A percentile compares a stretch with the other conserved stretches of the same genome.
phyloP scores from a whole-genome alignment of 2,797 vertebrate genomes.

The Bufotes viridis region DNA sequence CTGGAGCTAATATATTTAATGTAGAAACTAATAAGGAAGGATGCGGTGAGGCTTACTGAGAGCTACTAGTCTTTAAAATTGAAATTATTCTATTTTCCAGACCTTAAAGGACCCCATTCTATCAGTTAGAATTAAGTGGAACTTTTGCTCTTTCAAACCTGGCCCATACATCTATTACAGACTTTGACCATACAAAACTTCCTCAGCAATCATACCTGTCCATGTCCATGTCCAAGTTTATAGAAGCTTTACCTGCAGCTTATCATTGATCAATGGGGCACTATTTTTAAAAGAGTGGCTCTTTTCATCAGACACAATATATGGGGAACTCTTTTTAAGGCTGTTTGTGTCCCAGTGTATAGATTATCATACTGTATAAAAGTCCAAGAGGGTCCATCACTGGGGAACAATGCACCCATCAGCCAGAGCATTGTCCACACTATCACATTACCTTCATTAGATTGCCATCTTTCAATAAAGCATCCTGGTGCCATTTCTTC shows the following conservation, averaged over 20 bases:
- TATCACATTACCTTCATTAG: too few species aligned
- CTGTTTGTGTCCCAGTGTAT: neutral
- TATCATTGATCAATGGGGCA: neutral
- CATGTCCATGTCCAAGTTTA: neutral
- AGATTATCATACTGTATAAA: neutral
- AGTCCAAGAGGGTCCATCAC: neutral
- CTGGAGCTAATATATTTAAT: conserved; percentile 19
- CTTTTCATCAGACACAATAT: neutral
- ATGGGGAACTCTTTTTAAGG: neutral
- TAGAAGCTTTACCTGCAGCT: neutral
- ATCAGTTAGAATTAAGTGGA: neutral
- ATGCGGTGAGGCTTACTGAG: neutral
- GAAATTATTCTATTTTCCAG: neutral
- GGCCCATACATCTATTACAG: too few species aligned
- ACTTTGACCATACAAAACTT: neutral
- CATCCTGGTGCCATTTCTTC: too few species aligned
- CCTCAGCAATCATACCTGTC: neutral
- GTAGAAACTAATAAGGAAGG: conserved; percentile 2
- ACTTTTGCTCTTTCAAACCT: too few species aligned
- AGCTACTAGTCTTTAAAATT: neutral
- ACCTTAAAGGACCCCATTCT: neutral
- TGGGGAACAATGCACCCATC: neutral
- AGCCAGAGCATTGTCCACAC: neutral
- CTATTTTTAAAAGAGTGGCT: neutral
- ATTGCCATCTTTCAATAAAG: too few species aligned